Percentiles rank a stretch among this genome's conserved stretches.
These are phyloP conservation scores for Yasuhikotakia modesta DNA, from an alignment of 2,797 vertebrate genomes.

Conservation along the genomic window DNA sequence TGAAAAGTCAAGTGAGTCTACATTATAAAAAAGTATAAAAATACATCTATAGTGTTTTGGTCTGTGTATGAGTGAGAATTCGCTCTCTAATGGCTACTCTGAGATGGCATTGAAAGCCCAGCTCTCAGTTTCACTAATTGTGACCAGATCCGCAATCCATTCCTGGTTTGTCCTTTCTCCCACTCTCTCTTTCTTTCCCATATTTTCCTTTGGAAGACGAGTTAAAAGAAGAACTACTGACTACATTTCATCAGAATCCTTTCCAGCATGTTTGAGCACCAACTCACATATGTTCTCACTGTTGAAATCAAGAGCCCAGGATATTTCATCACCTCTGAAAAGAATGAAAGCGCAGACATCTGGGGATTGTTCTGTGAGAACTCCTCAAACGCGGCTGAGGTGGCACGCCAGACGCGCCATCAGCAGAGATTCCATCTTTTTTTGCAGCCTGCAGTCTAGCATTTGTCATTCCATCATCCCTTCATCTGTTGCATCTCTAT, in stretches of 20 bases:
- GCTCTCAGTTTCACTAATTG: constrained; percentile 62
- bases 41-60: background rate
- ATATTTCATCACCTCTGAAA: constrained; percentile 56
- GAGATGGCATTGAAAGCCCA: constrained; percentile 51
- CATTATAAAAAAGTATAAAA: background rate
- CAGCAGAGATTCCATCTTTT: constrained; percentile 24
- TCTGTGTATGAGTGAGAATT: constrained; percentile 29
- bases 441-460: constrained; percentile 35
- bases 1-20: constrained; percentile 8
- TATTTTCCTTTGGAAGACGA: constrained; percentile 35
- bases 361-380: constrained; percentile 49
- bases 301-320: constrained; percentile 42
- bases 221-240: constrained; percentile 26
- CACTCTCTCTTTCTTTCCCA: constrained; percentile 40
- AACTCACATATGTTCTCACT: constrained; percentile 11
- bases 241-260: constrained; percentile 35
- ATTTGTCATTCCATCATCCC: constrained; percentile 54
- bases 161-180: constrained; percentile 4
- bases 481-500: constrained; percentile 36
- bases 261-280: constrained; percentile 9
- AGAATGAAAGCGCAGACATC: constrained; percentile 49
- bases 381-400: constrained; percentile 43
- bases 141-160: constrained; percentile 58
- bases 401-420: constrained; percentile 33
- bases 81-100: constrained; percentile 49